Percentiles rank a stretch among this genome's conserved stretches.
Conservation (phyloP, 2,888 invertebrate species). For the Adelognathus sp. region DNA sequence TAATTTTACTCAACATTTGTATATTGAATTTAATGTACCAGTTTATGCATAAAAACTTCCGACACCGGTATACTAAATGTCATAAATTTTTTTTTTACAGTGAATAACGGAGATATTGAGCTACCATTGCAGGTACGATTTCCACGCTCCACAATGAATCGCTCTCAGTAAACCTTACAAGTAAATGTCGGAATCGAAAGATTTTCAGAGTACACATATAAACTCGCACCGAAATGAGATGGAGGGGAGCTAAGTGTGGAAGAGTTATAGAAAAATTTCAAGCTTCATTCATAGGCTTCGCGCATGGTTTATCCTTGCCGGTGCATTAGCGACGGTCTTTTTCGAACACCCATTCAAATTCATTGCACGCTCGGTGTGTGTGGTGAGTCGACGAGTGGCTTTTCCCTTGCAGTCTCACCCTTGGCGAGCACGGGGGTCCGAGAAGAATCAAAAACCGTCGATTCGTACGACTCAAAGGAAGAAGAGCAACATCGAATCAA, state of each 20-base stretch:
- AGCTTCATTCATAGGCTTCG: conserved; percentile 6
- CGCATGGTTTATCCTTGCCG: neutral
- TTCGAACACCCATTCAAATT: neutral
- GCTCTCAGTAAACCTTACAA: neutral
- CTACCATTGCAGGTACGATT: too few relatives aligned
- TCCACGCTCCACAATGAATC: neutral
- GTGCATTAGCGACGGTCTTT: conserved; percentile 10
- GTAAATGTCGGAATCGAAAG: neutral
- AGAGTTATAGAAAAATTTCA: conserved; percentile 36
- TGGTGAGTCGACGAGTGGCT: neutral
- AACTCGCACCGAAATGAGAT: neutral
- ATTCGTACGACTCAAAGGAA: neutral
- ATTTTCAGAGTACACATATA: neutral
- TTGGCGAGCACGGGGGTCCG: conserved; percentile 1
- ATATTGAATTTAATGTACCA: too few relatives aligned
- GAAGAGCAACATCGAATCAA: neutral
- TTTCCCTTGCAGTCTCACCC: neutral
- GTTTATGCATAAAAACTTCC: too few relatives aligned
- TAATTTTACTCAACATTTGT: too few relatives aligned
- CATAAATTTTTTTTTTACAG: neutral
- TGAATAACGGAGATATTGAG: too few relatives aligned
- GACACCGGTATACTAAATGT: neutral
- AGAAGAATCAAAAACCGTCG: neutral
- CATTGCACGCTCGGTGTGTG: neutral
- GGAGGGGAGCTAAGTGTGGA: neutral